Percentiles rank a stretch among this genome's conserved stretches.
Evolutionary conservation across 2,113 vertebrate genomes (phyloP).

Genomic region (Chaetops frenatus): DNA sequence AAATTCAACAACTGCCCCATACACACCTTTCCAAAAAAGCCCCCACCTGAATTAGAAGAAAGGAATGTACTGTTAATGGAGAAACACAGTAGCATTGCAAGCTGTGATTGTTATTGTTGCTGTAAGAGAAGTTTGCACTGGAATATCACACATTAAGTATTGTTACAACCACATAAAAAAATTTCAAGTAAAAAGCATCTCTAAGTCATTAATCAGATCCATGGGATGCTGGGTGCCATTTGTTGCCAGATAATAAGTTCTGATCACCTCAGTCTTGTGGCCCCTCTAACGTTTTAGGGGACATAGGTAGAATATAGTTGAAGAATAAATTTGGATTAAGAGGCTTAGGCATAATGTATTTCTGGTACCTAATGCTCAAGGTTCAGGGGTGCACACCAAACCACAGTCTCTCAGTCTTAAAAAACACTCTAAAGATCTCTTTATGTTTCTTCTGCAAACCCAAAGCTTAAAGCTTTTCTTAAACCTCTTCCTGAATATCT

Average conservation of each 20-base stretch:
- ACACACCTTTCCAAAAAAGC: not conserved
- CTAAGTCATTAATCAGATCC: not conserved
- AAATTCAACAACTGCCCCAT: not conserved
- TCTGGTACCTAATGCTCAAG: not conserved
- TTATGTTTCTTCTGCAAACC: not conserved
- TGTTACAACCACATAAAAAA: not conserved
- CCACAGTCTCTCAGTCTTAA: not conserved
- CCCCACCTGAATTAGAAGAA: not conserved
- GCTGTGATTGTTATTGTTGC: not conserved
- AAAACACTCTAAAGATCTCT: not conserved
- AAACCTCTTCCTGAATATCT: not conserved
- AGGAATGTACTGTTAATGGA: not conserved
- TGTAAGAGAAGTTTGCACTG: not conserved
- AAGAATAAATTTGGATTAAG: not conserved
- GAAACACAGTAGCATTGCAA: not conserved
- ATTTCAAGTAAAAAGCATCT: not conserved
- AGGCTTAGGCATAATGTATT: not conserved
- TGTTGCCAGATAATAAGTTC: not conserved
- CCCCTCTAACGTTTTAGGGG: rapidly evolving
- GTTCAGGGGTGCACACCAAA: not conserved
- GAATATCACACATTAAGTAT: not conserved
- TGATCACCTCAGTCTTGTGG: not conserved
- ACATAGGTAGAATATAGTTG: not conserved
- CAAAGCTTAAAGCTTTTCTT: not conserved
- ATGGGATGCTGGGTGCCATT: not conserved